Base-by-base conservation (phyloP, 2,113 vertebrate genomes). In the Nerophis lumbriciformis region DNA sequence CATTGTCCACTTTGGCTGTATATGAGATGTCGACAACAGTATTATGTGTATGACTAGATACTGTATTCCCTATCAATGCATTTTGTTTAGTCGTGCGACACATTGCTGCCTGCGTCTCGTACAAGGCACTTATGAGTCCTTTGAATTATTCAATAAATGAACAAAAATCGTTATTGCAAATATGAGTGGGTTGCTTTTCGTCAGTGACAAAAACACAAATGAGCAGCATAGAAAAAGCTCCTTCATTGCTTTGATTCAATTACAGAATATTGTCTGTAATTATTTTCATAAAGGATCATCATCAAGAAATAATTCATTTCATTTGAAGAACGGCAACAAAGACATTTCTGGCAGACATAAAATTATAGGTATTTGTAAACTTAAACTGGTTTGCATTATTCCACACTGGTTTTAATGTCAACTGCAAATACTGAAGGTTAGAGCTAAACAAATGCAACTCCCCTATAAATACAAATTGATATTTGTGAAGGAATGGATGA, bases 21-120 rank as follows among this genome's bases (percentile, higher is more conserved):
- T 78, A 83, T 77, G 79, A 76, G 72, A 84, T 82, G 77, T 86
- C 79, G 81, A 76, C 70, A 78, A 82, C 83, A 85, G 86, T 87
- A 83, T 88, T 88, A 80, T 64, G 65, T 85, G 77, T 73, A 72
- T 85, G 82, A 75, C 79, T 78, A 39, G 76, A 82, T 61, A 81
- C 87, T 87, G 78, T 84, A 88, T 83, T 82, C 83, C 76, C 73
- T 69, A 68, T 69, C 74, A n/a, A 83, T 72, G 82, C 70, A 75
- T 87, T 87, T 83, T 84, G 80, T 78, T 88, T 67, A 80, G 76
- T 87, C 74, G 81, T 65, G 69, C 64, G 79, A 57, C 75, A 65
- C 68, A 79, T 80, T 69, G 70, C 80, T 81, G 70, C 58, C 64
- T 75, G 69, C 78, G 70, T 70, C 80, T 65, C 67, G 68, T 63